Evolutionary conservation across 2,888 invertebrate genomes (phyloP).

Genomic region (Aporophyla nigra): DNA sequence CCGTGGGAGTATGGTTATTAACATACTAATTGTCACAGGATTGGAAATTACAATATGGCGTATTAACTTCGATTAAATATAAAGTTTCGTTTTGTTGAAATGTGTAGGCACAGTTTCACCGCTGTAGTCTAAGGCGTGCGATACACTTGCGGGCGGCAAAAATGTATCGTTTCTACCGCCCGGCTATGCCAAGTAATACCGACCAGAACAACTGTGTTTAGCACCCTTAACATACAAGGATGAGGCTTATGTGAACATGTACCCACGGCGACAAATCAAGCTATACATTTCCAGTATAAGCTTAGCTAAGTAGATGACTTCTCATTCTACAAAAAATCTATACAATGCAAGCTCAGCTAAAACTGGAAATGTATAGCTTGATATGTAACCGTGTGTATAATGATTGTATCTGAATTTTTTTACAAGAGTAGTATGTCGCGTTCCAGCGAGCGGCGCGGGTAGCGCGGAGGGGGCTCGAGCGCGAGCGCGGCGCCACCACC

Average conservation of each 20-base stretch:
- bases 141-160: neutral
- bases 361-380: too few relatives aligned
- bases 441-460: constrained; percentile 58
- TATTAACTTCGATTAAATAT: neutral
- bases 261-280: too few relatives aligned
- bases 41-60: neutral
- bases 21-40: neutral
- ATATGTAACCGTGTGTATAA: too few relatives aligned
- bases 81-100: too few relatives aligned
- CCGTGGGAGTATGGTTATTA: neutral
- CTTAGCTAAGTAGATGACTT: too few relatives aligned
- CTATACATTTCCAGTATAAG: too few relatives aligned
- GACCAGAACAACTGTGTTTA: neutral
- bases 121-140: neutral
- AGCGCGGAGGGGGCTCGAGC: constrained; percentile 51
- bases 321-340: too few relatives aligned
- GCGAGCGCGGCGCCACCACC: constrained; percentile 76
- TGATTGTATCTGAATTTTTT: too few relatives aligned
- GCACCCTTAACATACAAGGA: neutral
- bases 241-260: neutral
- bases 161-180: too few relatives aligned
- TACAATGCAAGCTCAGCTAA: too few relatives aligned
- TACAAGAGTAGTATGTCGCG: neutral
- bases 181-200: neutral
- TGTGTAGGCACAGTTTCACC: neutral